A percentile compares a stretch with the other conserved stretches of the same genome.
Conservation (phyloP, 35 echinoderm and acorn worm species). For the Lytechinus pictus region DNA sequence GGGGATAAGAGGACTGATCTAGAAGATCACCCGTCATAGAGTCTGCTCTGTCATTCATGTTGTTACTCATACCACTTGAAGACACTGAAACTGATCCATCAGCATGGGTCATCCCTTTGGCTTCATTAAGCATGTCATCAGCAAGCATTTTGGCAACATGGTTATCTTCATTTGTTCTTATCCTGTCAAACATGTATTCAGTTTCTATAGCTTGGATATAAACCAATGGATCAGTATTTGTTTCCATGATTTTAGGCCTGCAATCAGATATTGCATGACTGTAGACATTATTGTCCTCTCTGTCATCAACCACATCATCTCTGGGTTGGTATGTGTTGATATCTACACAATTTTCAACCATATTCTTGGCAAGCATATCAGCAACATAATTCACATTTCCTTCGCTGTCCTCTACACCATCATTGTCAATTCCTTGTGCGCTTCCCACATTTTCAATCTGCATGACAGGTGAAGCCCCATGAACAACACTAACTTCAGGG, state of each 20-base stretch:
- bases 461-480: background rate
- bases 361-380: conserved; percentile 32
- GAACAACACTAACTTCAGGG: background rate
- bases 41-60: background rate
- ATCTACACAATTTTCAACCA: background rate
- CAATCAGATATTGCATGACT: background rate
- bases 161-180: background rate
- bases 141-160: background rate
- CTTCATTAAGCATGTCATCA: background rate
- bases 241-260: background rate
- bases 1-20: background rate
- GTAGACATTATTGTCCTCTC: background rate
- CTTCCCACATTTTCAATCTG: background rate
- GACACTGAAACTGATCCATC: background rate
- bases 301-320: background rate
- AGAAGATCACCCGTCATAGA: background rate
- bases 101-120: background rate
- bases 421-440: background rate
- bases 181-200: background rate
- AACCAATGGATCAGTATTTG: background rate
- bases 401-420: background rate
- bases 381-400: background rate
- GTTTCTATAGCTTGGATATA: background rate
- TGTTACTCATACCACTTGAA: background rate
- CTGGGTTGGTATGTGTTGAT: background rate